Conservation (phyloP, 2,113 vertebrate genomes). For the Capreolus pygargus region DNA sequence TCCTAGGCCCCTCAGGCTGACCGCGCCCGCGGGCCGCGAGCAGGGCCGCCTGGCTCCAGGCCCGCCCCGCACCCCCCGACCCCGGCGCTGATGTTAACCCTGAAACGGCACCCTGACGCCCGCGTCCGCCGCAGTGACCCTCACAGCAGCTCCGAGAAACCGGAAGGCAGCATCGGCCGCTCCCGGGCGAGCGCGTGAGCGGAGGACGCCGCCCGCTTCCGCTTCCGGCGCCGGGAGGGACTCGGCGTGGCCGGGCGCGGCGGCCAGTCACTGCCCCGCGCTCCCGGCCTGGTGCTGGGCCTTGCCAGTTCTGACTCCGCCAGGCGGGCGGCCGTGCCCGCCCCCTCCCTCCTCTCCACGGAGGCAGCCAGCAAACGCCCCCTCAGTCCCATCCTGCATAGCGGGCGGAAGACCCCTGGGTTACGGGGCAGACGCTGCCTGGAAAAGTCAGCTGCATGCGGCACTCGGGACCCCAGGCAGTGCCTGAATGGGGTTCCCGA, state of each 20-base stretch:
- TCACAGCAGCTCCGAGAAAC: rapidly evolving
- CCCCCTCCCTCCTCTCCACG: rapidly evolving
- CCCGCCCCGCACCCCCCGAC: no score
- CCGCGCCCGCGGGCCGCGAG: rapidly evolving
- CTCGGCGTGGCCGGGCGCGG: rapidly evolving
- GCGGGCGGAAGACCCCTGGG: rapidly evolving
- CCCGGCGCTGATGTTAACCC: not conserved
- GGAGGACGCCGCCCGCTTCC: no score
- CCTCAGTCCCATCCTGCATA: rapidly evolving
- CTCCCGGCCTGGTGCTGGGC: not conserved
- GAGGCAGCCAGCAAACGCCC: not conserved
- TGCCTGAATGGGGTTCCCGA: rapidly evolving
- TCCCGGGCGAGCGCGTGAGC: rapidly evolving
- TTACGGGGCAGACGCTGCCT: not conserved
- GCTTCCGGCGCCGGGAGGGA: rapidly evolving
- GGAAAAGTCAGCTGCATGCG: rapidly evolving
- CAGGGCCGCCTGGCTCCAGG: not conserved
- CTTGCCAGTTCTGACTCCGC: rapidly evolving
- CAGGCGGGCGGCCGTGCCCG: rapidly evolving
- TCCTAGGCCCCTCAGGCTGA: not conserved
- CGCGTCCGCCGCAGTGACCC: rapidly evolving
- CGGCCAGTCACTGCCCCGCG: not conserved
- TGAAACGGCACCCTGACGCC: not conserved
- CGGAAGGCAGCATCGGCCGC: rapidly evolving
- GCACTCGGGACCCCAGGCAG: rapidly evolving